Conservation (phyloP, 2,797 vertebrate species). For the Cryptoblepharus egeriae region DNA sequence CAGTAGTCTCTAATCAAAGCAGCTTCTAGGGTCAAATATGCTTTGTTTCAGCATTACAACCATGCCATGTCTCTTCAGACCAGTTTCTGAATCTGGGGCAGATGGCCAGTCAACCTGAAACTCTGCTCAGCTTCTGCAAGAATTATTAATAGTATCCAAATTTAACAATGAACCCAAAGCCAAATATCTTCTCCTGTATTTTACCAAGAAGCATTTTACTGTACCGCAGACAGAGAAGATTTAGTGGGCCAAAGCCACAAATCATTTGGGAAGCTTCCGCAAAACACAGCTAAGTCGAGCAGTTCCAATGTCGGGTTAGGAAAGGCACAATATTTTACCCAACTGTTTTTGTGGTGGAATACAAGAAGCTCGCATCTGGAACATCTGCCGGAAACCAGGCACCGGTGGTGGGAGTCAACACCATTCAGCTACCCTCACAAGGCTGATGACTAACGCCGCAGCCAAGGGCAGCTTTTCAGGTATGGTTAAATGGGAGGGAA, state of each 20-base stretch:
- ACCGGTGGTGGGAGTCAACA: constrained; percentile 88
- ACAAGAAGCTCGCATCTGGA: constrained; percentile 81
- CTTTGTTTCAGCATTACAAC: neutral
- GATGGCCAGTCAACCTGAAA: neutral
- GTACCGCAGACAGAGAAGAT: constrained; percentile 1
- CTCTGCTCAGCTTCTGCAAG: neutral
- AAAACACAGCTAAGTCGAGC: constrained; percentile 46
- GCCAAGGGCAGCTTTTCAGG: constrained; percentile 73
- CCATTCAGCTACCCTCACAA: constrained; percentile 76
- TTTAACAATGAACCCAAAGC: neutral
- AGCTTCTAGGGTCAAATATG: neutral
- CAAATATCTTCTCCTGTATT: neutral
- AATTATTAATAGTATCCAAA: neutral
- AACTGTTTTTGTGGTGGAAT: constrained; percentile 87
- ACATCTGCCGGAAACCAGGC: constrained; percentile 93
- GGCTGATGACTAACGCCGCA: constrained; percentile 85
- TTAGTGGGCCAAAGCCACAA: constrained; percentile 54
- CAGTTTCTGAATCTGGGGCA: neutral
- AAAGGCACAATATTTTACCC: constrained; percentile 71
- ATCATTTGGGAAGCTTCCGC: constrained; percentile 49
- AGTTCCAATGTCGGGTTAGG: constrained; percentile 69
- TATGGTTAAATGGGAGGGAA: constrained; percentile 73
- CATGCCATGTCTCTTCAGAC: neutral
- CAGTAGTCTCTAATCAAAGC: neutral
- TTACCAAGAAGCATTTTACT: accelerated